Conservation (phyloP, 2,888 invertebrate genomes). For the Ornithoptera priamus region DNA sequence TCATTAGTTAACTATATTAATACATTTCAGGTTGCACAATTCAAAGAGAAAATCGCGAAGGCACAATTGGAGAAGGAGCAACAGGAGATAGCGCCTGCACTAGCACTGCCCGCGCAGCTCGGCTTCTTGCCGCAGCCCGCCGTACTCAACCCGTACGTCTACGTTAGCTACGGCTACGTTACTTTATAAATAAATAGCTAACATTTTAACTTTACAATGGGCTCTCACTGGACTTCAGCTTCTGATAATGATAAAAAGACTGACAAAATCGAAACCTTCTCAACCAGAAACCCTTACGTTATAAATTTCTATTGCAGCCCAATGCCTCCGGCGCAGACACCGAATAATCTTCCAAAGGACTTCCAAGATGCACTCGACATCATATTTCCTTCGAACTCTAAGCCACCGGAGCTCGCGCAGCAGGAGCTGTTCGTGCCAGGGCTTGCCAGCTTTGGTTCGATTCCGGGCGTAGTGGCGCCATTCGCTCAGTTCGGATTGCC, state of each 20-base stretch:
- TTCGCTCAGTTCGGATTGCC: conserved; percentile 39
- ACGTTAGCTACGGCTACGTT: no score
- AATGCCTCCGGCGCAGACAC: conserved; percentile 38
- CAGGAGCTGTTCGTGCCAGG: conserved; percentile 40
- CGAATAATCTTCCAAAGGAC: conserved; percentile 78
- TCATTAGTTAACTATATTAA: no score
- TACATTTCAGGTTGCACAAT: conserved; percentile 61
- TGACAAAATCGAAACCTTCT: no score
- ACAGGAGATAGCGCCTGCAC: conserved; percentile 41
- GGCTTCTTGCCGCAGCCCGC: conserved; percentile 36
- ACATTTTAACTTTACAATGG: no score
- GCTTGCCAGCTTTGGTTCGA: conserved; percentile 39
- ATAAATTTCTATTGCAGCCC: conserved; percentile 13
- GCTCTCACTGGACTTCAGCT: no score
- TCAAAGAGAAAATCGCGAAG: conserved; percentile 71
- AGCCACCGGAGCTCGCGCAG: conserved; percentile 39
- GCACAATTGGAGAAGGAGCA: conserved; percentile 61
- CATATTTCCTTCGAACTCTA: conserved; percentile 78
- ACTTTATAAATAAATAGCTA: no score
- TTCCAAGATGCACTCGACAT: conserved; percentile 84
- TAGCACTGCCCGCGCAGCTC: conserved; percentile 44
- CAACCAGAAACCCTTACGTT: no score
- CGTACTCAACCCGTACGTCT: conserved; percentile 28
- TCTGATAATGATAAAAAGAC: no score
- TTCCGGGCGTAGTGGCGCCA: conserved; percentile 44